Evolutionary conservation across 2,888 invertebrate genomes (phyloP), one percentile per base, ranked within the genome.

Genomic region (Notodonta ziczac): DNA sequence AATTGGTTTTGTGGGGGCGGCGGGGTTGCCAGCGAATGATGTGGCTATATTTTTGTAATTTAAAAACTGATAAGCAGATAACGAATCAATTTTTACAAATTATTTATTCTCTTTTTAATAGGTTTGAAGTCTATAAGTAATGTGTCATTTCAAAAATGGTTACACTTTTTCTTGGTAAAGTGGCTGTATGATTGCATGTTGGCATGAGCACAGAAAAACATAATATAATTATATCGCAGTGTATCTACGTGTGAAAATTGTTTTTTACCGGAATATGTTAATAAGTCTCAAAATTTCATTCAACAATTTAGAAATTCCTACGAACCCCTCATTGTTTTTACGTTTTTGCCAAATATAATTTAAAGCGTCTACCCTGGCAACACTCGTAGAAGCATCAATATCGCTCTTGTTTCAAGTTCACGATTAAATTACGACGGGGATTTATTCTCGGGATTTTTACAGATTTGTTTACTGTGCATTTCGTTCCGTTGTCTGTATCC

Each of bases 1-100:
- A 83, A 82, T 85, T 81, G 78, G 70, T 82, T 79, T 79, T 66
- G 59, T 42, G 52, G 48, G 63, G 42, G 13, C 53, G 65, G 16
- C 9, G 39, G 66, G 64, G 68, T 56, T 68, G 67, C 44, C 58
- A 39, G 7, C 42, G 6, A 24, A 40, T 16, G 42, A 12, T 48
- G 13, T 5, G 13, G 4, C n/a, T 42, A 4, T 13, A 13, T 46
- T 5, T 46, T 13, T 42, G 42, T 10, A n/a, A 24, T 5, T n/a
- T 46, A 46, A 46, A 46, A 46, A 46, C 13, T 46, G 4, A 46
- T 9, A 42, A 4, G 4, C 9, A 10, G 0, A 0, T 42, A 42
- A 10, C 12, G 0, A 42, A 42, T 10, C 35, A 3, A 35, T 7
- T 35, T 4, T 3, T 3, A 35, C 1, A 24, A 24, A 2, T 2